phyloP scores from a whole-genome alignment of 2,113 vertebrate genomes.

The Hydrochoerus hydrochaeris region DNA sequence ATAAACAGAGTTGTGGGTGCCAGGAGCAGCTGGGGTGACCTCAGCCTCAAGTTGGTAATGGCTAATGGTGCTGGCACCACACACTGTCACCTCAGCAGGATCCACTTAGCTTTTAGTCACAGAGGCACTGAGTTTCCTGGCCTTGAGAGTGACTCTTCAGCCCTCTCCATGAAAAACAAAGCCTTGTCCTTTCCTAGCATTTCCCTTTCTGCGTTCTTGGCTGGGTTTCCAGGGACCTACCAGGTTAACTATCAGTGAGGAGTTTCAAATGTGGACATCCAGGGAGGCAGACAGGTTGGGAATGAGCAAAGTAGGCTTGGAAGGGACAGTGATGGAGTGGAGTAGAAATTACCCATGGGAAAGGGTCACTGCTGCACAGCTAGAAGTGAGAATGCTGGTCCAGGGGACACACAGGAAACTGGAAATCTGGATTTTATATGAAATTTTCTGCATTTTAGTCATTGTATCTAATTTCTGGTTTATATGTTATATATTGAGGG shows the following conservation, averaged over 20 bases:
- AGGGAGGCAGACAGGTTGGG: neutral
- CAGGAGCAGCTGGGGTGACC: slow-evolving; percentile 75
- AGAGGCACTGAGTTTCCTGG: neutral
- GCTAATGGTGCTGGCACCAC: slow-evolving; percentile 51
- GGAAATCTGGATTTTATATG: neutral
- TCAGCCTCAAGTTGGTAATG: slow-evolving; percentile 75
- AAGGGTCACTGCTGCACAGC: neutral
- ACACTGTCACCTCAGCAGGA: slow-evolving; percentile 61
- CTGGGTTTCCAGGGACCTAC: neutral
- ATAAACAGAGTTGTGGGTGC: slow-evolving; percentile 72
- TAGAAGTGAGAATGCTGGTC: neutral
- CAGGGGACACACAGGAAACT: neutral
- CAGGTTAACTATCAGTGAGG: neutral
- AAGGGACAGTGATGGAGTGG: neutral
- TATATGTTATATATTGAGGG: neutral
- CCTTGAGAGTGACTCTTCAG: neutral
- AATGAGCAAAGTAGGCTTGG: neutral
- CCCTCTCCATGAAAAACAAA: slow-evolving; percentile 50
- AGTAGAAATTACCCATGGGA: neutral
- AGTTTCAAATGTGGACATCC: neutral
- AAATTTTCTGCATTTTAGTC: neutral
- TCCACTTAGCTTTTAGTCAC: slow-evolving; percentile 63
- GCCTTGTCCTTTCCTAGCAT: neutral
- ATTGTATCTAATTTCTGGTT: neutral
- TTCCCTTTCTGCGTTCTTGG: neutral